Base-by-base conservation (phyloP, 2,113 vertebrate species). In the Protobothrops mucrosquamatus region DNA sequence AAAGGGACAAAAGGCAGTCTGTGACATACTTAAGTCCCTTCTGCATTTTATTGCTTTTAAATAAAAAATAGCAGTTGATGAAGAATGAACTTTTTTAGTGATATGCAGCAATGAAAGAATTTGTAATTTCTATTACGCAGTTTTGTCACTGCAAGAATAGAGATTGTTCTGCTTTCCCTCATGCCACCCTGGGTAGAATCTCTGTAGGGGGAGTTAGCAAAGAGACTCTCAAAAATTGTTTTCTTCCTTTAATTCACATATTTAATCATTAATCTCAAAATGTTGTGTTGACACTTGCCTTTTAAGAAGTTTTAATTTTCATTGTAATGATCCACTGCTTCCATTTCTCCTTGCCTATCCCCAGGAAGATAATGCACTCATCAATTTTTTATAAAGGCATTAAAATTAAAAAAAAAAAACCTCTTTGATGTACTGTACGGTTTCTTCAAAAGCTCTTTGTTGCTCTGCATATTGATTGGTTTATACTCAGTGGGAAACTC, bases 361-460 rank as follows among this genome's bases (percentile, higher is more conserved):
- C 94, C 95, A 91, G 89, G 94, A 97, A 97, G 94, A 96, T 97
- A 97, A 97, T 96, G 95, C 95, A 93, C 96, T 97, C 95, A 97
- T 97, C 96, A 96, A 96, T 96, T 97, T 97, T 97, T 96, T 96
- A 97, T 97, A 94, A 95, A 91, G 95, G 93, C 95, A 95, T 95
- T 96, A 96, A 95, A 97, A 97, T 96, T 95, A 94, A 96, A 97
- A 94, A 97, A 94, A 81, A 39, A 29, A 0, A 1, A 34, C n/a
- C 94, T 54, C 85, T 96, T 95, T 92, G 93, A 95, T 95, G 93
- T 92, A 94, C 95, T 95, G 94, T 94, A 95, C 96, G 94, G 94
- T 94, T 95, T 91, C 94, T 74, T 89, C 52, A 88, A 57, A 89
- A 91, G n/a, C 12, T 87, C 61, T 90, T 94, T 92, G 92, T 94